phyloP scores from a whole-genome alignment of 2,888 invertebrate species.

The Serripes groenlandicus region DNA sequence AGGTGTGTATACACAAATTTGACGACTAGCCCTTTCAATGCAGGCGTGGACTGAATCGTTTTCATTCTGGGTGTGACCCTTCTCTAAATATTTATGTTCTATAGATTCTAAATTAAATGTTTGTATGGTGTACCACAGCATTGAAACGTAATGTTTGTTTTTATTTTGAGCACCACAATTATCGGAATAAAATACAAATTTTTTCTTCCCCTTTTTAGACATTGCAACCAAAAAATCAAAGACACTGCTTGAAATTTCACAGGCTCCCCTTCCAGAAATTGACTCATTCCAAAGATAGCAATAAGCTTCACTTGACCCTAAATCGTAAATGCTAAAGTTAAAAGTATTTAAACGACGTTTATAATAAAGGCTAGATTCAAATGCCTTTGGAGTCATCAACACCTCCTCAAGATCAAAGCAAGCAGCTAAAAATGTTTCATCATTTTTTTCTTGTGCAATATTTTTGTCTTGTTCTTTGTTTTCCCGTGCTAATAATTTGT shows the following conservation, averaged over 20 bases:
- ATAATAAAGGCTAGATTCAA: conserved; percentile 52
- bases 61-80: conserved; percentile 61
- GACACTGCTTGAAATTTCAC: conserved; percentile 50
- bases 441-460: conserved; percentile 21
- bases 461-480: conserved; percentile 43
- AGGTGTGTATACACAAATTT: conserved; percentile 41
- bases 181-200: conserved; percentile 50
- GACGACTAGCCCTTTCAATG: conserved; percentile 32
- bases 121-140: conserved; percentile 46
- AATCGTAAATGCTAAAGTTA: conserved; percentile 53
- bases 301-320: conserved; percentile 26
- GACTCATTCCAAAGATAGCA: conserved; percentile 55
- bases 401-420: conserved; percentile 59
- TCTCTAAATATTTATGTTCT: conserved; percentile 52
- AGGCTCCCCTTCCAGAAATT: conserved; percentile 42
- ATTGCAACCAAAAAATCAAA: conserved; percentile 29
- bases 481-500: conserved; percentile 29
- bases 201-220: conserved; percentile 24
- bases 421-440: conserved; percentile 16
- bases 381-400: conserved; percentile 43
- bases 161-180: conserved; percentile 58
- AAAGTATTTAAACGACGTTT: conserved; percentile 39
- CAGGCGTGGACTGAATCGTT: conserved; percentile 46
- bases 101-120: conserved; percentile 42
- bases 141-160: conserved; percentile 42